Base-by-base conservation (phyloP, 2,113 vertebrate species). In the Cochlearius cochlearius region DNA sequence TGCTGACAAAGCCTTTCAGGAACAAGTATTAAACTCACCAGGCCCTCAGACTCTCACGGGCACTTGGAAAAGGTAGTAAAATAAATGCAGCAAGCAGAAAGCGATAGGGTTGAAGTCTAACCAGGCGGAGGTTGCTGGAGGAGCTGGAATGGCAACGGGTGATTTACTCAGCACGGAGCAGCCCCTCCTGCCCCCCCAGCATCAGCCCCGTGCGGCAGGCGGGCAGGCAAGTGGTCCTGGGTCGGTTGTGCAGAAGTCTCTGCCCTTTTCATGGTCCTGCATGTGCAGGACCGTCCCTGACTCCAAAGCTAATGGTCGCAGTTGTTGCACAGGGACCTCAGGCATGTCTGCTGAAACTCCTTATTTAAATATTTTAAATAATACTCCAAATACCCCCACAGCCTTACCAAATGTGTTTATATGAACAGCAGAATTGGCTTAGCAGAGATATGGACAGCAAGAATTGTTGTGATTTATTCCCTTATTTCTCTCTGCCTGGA, bases 1-100 rank as follows among this genome's bases (percentile, higher is more conserved):
- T 91, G 87, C 79, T 94, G 93, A 38, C 86, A 69, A 66, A 96
- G 84, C 76, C 59, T 74, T 56, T 84, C 62, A 62, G 82, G 83
- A 87, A 12, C 83, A 66, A 52, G 59, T 34, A 34, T 59, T 55
- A 38, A 60, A 43, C 67, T 92, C 69, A 15, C 75, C 83, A 68
- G 47, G 86, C 62, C 62, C 73, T 79, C 56, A 38, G 36, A 56
- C 52, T 89, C 90, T 63, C 3, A 3, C 14, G 4, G 60, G 74
- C 58, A 3, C 38, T 26, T 86, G 47, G 52, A 26, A 50, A 64
- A 86, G 83, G 81, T 59, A 68, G 81, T 92, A 85, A 92, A 92
- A 75, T 62, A 63, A 49, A 74, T 5, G 74, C 27, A 71, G 56
- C 6, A 6, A 62, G 58, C 53, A 77, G 67, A 47, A 94, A 83